Base-by-base conservation (phyloP, 2,113 vertebrate genomes). In the Oryzias woworae region DNA sequence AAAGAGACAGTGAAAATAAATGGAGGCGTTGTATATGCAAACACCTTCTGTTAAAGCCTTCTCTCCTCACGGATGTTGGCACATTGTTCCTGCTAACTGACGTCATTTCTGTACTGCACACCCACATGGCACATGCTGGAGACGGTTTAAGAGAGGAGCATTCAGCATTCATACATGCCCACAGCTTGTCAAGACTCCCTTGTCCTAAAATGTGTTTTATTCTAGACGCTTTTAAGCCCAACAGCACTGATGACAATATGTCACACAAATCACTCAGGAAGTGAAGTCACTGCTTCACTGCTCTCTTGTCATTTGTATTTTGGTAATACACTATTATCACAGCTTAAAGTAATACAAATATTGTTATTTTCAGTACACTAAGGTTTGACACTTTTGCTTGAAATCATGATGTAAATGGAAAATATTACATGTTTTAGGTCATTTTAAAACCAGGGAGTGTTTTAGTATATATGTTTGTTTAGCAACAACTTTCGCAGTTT, bases 11-110 rank as follows among this genome's bases (percentile, higher is more conserved):
- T 41, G 59, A 7, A 48, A 75, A 70, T 64, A 56, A 68, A 22
- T 18, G 26, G 16, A 7, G 10, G 12, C 41, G 55, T 44, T 66
- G 22, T 55, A 67, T 41, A 23, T 53, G 26, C 52, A 57, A 48
- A 58, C 14, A 47, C 45, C 16, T 50, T 53, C 43, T 67, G 60
- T 63, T 53, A 47, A 46, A 64, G 72, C 47, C 41, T 44, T 17
- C 20, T 61, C 53, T 60, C 76, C 55, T 70, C 72, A 62, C 24
- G 66, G 72, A 67, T 60, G 58, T 64, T 49, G 64, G 58, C 67
- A 58, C 62, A 65, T 36, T 53, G 64, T 46, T 52, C 60, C 58
- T 10, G 17, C 58, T 45, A 62, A 74, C 43, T 82, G 77, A 84
- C 51, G 62, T 77, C 52, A 53, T 14, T 54, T 43, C 44, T 47